A percentile compares a stretch with the other conserved stretches of the same genome.
phyloP scores from a whole-genome alignment of 1,140 invertebrate genomes.

The Leptinotarsa undecemlineata region DNA sequence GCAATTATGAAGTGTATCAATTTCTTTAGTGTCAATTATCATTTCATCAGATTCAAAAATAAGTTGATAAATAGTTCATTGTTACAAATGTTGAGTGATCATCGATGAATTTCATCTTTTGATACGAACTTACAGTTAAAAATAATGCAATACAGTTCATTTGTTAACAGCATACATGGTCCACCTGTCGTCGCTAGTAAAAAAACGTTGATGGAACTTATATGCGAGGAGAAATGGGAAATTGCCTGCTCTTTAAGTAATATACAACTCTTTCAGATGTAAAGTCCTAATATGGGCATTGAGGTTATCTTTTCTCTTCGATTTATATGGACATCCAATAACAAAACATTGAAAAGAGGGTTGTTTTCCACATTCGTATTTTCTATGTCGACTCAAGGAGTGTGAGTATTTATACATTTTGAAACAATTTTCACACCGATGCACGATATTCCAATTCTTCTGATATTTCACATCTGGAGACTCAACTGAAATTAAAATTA shows the following conservation, averaged over 20 bases:
- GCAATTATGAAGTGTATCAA: too few relatives aligned
- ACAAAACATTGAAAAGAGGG: constrained; percentile 55
- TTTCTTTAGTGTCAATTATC: too few relatives aligned
- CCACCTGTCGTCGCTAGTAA: too few relatives aligned
- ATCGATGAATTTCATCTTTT: too few relatives aligned
- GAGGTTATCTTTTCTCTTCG: constrained; percentile 46
- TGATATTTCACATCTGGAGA: constrained; percentile 11
- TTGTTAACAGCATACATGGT: too few relatives aligned
- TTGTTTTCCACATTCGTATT: constrained; percentile 67
- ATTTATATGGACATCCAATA: constrained; percentile 49
- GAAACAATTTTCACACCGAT: constrained; percentile 23
- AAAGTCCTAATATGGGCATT: constrained; percentile 42
- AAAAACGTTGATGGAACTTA: too few relatives aligned
- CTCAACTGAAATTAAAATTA: constrained; percentile 6
- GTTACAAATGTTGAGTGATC: too few relatives aligned
- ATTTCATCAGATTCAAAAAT: too few relatives aligned
- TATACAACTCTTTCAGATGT: constrained; percentile 36
- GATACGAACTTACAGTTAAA: too few relatives aligned
- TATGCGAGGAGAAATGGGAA: too few relatives aligned
- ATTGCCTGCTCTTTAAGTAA: neutral
- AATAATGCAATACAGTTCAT: too few relatives aligned
- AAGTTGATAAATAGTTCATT: too few relatives aligned
- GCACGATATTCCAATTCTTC: neutral
- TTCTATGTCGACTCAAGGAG: constrained; percentile 56
- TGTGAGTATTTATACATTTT: constrained; percentile 32